Conservation (phyloP, 2,113 vertebrate species). For the Cryptotis parvus region DNA sequence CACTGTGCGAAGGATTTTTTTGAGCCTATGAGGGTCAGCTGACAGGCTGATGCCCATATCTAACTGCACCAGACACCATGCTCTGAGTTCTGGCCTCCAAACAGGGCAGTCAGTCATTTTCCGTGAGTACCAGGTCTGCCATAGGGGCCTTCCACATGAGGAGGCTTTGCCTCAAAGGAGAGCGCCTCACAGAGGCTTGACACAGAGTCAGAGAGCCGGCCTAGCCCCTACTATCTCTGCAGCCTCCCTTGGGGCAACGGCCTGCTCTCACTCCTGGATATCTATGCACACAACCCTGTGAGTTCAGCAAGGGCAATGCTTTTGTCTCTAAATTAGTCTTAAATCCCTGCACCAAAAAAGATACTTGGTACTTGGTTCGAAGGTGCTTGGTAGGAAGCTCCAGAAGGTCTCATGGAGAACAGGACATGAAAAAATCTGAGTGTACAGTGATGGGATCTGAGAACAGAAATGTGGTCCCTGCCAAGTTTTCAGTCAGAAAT, state of each 20-base stretch:
- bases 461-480: not conserved
- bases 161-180: not conserved
- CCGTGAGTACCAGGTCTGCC: too few species aligned
- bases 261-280: not conserved
- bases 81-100: not conserved
- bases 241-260: not conserved
- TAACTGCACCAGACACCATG: too few species aligned
- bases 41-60: too few species aligned
- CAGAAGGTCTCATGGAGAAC: not conserved
- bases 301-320: not conserved
- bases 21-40: too few species aligned
- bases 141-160: not conserved
- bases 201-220: not conserved
- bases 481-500: not conserved
- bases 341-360: accelerated
- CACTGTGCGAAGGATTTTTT: too few species aligned
- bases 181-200: not conserved
- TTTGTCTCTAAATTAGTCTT: not conserved
- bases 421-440: not conserved
- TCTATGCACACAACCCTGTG: too few species aligned
- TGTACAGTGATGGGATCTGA: not conserved
- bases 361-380: not conserved
- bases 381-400: not conserved
- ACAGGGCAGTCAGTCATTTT: not conserved
- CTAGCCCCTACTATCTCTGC: not conserved